Percentiles rank a stretch among this genome's conserved stretches.
Conservation (phyloP, 2,113 vertebrate genomes). For the Chiloscyllium plagiosum region DNA sequence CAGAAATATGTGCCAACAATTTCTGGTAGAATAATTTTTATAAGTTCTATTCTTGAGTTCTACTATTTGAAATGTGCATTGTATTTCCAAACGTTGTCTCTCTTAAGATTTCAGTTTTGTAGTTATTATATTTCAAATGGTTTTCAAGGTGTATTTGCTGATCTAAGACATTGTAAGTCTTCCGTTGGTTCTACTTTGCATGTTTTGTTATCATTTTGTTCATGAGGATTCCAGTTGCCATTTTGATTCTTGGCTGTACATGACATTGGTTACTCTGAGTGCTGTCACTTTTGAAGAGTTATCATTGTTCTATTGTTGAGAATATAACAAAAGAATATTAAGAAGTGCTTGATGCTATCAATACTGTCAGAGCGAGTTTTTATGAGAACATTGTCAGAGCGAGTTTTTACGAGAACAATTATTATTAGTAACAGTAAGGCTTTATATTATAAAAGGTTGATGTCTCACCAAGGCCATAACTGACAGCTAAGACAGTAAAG, state of each 20-base stretch:
- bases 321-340: neutral
- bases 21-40: neutral
- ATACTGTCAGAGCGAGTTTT: neutral
- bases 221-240: neutral
- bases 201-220: neutral
- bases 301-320: neutral
- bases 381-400: neutral
- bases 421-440: neutral
- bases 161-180: neutral
- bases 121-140: neutral
- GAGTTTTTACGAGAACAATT: neutral
- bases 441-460: neutral
- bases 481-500: neutral
- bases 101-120: neutral
- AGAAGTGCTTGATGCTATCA: neutral
- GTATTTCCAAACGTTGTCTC: neutral
- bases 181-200: neutral
- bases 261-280: neutral
- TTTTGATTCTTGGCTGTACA: neutral
- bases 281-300: neutral
- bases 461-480: neutral
- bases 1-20: neutral
- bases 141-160: neutral
- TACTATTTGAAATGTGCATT: neutral
- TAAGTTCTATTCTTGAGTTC: neutral